Conservation (phyloP, 2,888 invertebrate species). For the Drosophila pegasa region DNA sequence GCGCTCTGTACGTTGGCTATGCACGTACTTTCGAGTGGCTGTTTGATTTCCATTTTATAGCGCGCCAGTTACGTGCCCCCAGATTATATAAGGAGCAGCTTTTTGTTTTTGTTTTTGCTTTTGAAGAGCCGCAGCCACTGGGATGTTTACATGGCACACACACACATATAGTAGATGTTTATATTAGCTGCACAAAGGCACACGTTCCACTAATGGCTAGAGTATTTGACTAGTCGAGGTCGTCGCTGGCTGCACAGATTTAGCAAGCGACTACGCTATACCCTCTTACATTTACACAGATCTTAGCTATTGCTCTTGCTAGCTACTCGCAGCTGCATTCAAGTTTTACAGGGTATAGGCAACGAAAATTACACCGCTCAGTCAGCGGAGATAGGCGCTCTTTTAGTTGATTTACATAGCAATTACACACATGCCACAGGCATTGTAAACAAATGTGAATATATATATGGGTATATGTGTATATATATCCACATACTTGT, state of each 20-base stretch:
- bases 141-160: slow-evolving; percentile 9
- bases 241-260: background rate
- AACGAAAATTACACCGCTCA: slow-evolving; percentile 37
- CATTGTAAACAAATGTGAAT: slow-evolving; percentile 13
- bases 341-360: slow-evolving; percentile 34
- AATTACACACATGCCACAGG: slow-evolving; percentile 33
- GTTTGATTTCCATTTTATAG: slow-evolving; percentile 39
- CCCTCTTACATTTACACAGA: background rate
- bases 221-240: slow-evolving; percentile 54
- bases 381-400: slow-evolving; percentile 56
- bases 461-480: slow-evolving; percentile 2
- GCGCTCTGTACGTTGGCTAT: slow-evolving; percentile 18
- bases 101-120: background rate
- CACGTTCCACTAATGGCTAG: slow-evolving; percentile 26
- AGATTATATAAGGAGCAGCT: slow-evolving; percentile 22
- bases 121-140: slow-evolving; percentile 9
- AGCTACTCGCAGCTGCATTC: background rate
- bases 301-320: background rate
- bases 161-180: slow-evolving; percentile 2
- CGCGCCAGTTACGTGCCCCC: slow-evolving; percentile 40
- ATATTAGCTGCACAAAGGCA: slow-evolving; percentile 10
- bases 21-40: slow-evolving; percentile 26
- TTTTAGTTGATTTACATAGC: slow-evolving; percentile 69
- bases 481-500: slow-evolving; percentile 33
- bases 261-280: slow-evolving; percentile 3